A percentile compares a stretch with the other conserved stretches of the same genome.
Conservation (phyloP, 2,113 vertebrate species). For the Hyaena hyaena region DNA sequence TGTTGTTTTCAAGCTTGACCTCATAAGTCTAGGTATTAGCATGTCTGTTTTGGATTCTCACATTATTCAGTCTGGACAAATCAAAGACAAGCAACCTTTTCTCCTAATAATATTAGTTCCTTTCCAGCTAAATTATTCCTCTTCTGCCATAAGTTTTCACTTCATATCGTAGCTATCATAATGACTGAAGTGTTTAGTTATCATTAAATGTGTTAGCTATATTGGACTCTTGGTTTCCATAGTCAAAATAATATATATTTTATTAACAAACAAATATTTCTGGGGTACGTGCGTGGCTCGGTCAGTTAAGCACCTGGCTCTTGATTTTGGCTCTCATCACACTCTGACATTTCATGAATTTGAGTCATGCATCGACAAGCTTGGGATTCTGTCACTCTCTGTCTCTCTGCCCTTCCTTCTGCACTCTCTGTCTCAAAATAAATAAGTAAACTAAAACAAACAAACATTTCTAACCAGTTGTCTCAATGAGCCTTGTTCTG, state of each 20-base stretch:
- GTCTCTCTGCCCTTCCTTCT: too few relatives aligned
- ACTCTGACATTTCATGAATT: too few relatives aligned
- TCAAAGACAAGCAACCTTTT: background rate
- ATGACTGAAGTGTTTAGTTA: background rate
- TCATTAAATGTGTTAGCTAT: background rate
- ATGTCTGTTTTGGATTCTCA: background rate
- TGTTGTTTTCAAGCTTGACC: background rate
- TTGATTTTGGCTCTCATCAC: too few relatives aligned
- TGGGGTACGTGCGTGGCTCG: too few relatives aligned
- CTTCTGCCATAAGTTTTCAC: background rate
- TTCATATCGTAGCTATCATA: background rate
- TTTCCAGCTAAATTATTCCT: background rate
- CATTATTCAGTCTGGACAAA: background rate
- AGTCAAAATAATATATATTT: background rate
- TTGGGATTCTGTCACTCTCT: too few relatives aligned
- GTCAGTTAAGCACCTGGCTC: too few relatives aligned
- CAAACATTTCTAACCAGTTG: background rate
- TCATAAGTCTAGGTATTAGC: background rate
- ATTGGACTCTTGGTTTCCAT: background rate
- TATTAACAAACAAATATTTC: background rate
- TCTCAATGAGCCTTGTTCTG: background rate
- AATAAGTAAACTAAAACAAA: too few relatives aligned
- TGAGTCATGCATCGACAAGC: too few relatives aligned
- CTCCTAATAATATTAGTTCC: background rate
- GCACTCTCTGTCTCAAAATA: too few relatives aligned